phyloP scores from a whole-genome alignment of 2,113 vertebrate genomes.

The Penelope pileata region DNA sequence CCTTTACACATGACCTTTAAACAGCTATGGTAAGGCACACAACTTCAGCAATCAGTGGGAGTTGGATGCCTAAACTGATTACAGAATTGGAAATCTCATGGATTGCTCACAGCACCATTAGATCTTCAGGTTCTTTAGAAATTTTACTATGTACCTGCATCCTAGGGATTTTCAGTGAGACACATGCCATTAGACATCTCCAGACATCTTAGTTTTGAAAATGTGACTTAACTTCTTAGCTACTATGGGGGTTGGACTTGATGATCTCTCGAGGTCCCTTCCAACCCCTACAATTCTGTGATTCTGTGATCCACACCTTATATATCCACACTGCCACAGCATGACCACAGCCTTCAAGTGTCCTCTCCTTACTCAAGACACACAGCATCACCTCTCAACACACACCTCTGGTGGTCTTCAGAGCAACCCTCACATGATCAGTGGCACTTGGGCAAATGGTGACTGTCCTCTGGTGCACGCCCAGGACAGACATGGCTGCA shows the following conservation, averaged over 20 bases:
- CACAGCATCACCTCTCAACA: neutral
- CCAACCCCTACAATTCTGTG: too few species aligned
- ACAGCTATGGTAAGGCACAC: neutral
- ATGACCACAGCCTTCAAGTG: neutral
- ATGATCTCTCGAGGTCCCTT: too few species aligned
- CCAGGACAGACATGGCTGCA: neutral
- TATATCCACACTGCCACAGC: neutral
- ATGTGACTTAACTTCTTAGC: neutral
- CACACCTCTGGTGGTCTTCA: neutral
- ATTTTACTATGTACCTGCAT: neutral
- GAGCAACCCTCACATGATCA: neutral
- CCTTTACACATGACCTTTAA: constrained; percentile 22
- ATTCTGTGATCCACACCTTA: neutral
- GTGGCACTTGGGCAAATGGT: neutral
- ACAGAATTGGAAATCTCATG: neutral
- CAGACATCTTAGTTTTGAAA: neutral
- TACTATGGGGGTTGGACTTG: too few species aligned
- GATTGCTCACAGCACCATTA: neutral
- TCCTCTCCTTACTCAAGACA: neutral
- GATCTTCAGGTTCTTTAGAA: neutral
- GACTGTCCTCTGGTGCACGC: neutral
- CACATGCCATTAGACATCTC: neutral
- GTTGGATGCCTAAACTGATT: neutral
- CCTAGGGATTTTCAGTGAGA: neutral
- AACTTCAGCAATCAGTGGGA: neutral